These are phyloP conservation scores for Tipula unca DNA, from an alignment of 2,888 invertebrate species.

Conservation along the genomic window DNA sequence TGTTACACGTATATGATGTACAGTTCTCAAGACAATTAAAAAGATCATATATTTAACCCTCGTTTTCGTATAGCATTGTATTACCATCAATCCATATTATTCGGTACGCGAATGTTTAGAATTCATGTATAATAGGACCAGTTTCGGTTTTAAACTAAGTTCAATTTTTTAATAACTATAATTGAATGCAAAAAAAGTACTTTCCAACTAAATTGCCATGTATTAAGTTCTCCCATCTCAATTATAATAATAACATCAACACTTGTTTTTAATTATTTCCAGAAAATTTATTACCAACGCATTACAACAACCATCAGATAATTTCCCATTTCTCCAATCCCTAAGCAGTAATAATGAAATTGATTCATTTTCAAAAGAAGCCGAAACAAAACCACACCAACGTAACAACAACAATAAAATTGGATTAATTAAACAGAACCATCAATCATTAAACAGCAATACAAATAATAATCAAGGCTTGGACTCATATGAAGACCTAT, in stretches of 20 bases:
- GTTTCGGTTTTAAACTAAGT: too few relatives aligned
- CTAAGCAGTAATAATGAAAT: conserved; percentile 9
- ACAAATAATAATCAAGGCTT: not conserved
- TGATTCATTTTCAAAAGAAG: conserved; percentile 10
- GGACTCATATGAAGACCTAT: not conserved
- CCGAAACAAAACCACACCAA: not conserved
- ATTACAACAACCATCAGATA: not conserved
- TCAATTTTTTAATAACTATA: too few relatives aligned
- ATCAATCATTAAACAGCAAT: not conserved
- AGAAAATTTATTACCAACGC: not conserved
- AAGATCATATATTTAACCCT: too few relatives aligned
- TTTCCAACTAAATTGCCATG: not conserved
- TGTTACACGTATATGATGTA: too few relatives aligned
- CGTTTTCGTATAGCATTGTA: too few relatives aligned
- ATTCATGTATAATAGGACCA: too few relatives aligned
- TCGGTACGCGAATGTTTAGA: too few relatives aligned
- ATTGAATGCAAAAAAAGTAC: not conserved
- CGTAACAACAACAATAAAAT: not conserved
- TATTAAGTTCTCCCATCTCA: not conserved
- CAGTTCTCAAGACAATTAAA: too few relatives aligned
- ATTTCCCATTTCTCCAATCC: not conserved
- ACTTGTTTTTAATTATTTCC: not conserved
- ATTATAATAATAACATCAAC: not conserved
- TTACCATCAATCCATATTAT: too few relatives aligned
- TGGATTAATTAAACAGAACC: not conserved